Evolutionary conservation across 35 echinoderm and acorn worm species (phyloP).

Genomic region (Lytechinus pictus): DNA sequence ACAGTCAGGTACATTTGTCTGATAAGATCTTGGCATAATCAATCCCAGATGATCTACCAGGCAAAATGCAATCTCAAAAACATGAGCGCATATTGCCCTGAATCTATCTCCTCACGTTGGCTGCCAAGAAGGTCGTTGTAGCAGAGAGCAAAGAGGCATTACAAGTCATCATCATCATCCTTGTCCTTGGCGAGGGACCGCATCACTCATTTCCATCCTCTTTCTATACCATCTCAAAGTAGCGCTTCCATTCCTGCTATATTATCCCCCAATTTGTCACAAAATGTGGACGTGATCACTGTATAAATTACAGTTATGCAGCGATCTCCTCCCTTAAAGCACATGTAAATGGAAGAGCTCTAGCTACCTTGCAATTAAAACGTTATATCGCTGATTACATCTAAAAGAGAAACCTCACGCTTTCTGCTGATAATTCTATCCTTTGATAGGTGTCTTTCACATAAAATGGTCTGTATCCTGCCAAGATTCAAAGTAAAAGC

Average conservation of each 20-base stretch:
- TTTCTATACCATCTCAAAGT: not conserved
- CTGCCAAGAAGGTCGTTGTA: not conserved
- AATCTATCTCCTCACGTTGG: not conserved
- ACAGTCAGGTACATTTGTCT: not conserved
- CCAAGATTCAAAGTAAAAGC: too few species aligned
- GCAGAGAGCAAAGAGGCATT: not conserved
- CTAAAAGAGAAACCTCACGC: not conserved
- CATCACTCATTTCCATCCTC: not conserved
- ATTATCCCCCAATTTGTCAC: not conserved
- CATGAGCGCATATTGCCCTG: not conserved
- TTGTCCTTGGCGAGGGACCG: not conserved
- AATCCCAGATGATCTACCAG: not conserved
- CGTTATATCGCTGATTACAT: not conserved
- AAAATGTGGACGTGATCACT: not conserved
- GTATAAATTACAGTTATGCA: not conserved
- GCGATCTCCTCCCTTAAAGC: not conserved
- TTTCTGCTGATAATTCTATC: not conserved
- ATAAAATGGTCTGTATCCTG: not conserved
- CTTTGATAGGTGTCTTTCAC: not conserved
- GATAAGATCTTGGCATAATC: not conserved
- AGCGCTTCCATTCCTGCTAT: not conserved
- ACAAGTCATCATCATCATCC: not conserved
- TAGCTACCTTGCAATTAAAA: not conserved
- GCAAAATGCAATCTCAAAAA: not conserved
- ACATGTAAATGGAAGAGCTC: not conserved